phyloP scores from a whole-genome alignment of 2,797 vertebrate species.

The Atherinosoma microstoma region DNA sequence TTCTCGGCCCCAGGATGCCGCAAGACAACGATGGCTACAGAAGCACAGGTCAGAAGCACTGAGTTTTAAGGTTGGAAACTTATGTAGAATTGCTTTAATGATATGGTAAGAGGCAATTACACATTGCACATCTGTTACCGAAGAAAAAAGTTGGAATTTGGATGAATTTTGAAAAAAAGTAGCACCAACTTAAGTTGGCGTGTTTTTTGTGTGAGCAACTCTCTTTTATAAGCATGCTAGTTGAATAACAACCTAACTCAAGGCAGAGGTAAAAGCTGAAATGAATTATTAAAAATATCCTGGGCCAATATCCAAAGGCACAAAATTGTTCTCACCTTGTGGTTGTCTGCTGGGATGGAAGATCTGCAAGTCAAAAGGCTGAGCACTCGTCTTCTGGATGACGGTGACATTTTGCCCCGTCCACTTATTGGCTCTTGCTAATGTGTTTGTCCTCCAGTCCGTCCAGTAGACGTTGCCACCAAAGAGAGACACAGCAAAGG shows the following conservation, averaged over 20 bases:
- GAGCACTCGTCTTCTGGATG: slow-evolving; percentile 99
- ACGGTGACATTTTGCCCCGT: slow-evolving; percentile 96
- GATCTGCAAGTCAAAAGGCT: slow-evolving; percentile 98
- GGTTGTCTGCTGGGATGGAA: slow-evolving; percentile 97
- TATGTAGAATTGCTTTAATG: too few species aligned
- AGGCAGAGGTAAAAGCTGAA: slow-evolving; percentile 54
- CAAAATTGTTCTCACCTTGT: slow-evolving; percentile 82
- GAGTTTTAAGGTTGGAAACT: too few species aligned
- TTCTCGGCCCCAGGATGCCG: too few species aligned
- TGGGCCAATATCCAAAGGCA: slow-evolving; percentile 2
- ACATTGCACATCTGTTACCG: too few species aligned
- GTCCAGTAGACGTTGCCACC: slow-evolving; percentile 98
- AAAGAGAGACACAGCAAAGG: slow-evolving; percentile 96
- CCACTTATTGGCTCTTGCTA: slow-evolving; percentile 98
- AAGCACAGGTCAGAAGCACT: too few species aligned
- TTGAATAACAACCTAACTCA: slow-evolving; percentile 72
- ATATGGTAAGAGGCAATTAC: slow-evolving; percentile 56
- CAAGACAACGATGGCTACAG: too few species aligned
- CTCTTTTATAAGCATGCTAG: slow-evolving; percentile 60
- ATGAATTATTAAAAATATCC: slow-evolving; percentile 53
- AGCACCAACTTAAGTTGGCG: slow-evolving; percentile 42
- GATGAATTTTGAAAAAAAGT: too few species aligned
- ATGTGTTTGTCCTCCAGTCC: slow-evolving; percentile 97
- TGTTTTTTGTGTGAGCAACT: slow-evolving; percentile 69
- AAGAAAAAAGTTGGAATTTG: too few species aligned